Base-by-base conservation (phyloP, 92 coral and sea anemone genomes). In the Porites cylindrica region DNA sequence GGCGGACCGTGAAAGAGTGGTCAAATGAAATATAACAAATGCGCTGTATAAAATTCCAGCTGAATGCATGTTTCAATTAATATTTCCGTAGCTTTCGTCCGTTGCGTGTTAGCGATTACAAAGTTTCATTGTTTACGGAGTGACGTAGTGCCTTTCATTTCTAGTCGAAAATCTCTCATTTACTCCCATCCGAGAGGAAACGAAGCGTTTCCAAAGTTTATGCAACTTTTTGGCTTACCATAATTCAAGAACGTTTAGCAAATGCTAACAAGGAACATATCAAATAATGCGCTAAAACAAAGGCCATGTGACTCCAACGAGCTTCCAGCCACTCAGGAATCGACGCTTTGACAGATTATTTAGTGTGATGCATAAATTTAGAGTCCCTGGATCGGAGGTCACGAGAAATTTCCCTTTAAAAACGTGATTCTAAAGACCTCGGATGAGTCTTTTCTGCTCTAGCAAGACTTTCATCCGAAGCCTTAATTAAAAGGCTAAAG, bases 271-370 rank as follows among this genome's bases (percentile, higher is more conserved):
- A 64, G 87, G 76, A 82, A 68, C 51, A 62, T 78, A 81, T 66
- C 70, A 83, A 80, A 61, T 70, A 79, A 70, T 80, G 66, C 75
- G 11, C 12, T 60, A 50, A 67, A 67, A 67, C 75, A 72, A 58
- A 59, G 82, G 76, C 92, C 95, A 92, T 92, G 95, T 92, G 95
- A 92, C 95, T 85, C 56, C 58, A 67, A 70, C 69, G 82, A 88
- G 65, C 92, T 87, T 82, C 90, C 77, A 89, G 78, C 79, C 91
- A 65, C 81, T 65, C 56, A 62, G 85, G 66, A 83, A 51, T 72
- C 70, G 70, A 54, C 54, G 94, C 86, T 62, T 82, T 92, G 95
- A 92, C 92, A 92, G 95, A 77, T 89, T 73, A 72, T 73, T 51
- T 83, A 19, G 80, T 64, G 72, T 51, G 80, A 72, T 83, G 87